Evolutionary conservation across 1,140 invertebrate genomes (phyloP), one percentile per base, ranked within the genome.

Genomic region (Diorhabda carinulata): DNA sequence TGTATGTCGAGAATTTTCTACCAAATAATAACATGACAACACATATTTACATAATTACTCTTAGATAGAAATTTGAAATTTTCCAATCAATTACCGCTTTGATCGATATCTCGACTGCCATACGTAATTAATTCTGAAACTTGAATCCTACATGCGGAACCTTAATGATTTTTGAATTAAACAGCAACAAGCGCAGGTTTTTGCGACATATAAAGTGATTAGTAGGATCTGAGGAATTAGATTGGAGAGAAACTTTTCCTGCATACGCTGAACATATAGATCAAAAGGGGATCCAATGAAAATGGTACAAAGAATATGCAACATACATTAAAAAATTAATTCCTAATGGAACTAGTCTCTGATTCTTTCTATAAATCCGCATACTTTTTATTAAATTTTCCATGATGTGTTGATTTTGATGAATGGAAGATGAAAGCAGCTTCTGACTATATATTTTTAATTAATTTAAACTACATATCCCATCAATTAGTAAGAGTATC

Each of bases 171-270:
- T 52, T n/a, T 6, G 47, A 52, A 8, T n/a, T n/a, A 52, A 52
- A 52, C 47, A n/a, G 47, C 47, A 6, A 52, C 47, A 52, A n/a
- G n/a, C 6, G 47, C 47, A 52, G 6, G 6, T 52, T 52, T 52
- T 52, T 52, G n/a, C n/a, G 6, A 8, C n/a, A n/a, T 8, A 52
- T n/a, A n/a, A 6, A 52, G 47, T 52, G n/a, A n/a, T 52, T 52
- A 8, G 47, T 52, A 52, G 47, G 6, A 52, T 8, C n/a, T n/a
- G 47, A n/a, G 47, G 47, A 52, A 52, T 52, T 52, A 52, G 47
- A 52, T 52, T 52, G 47, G 47, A 52, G n/a, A 52, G n/a, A 52
- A 52, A 8, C 47, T 52, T 52, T 52, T 52, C n/a, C 47, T 52
- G 6, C 47, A 52, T 52, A 8, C 47, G n/a, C 6, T 52, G 6